A percentile compares a stretch with the other conserved stretches of the same genome.
Evolutionary conservation across 2,113 vertebrate species (phyloP).

Genomic region (Saguinus midas): DNA sequence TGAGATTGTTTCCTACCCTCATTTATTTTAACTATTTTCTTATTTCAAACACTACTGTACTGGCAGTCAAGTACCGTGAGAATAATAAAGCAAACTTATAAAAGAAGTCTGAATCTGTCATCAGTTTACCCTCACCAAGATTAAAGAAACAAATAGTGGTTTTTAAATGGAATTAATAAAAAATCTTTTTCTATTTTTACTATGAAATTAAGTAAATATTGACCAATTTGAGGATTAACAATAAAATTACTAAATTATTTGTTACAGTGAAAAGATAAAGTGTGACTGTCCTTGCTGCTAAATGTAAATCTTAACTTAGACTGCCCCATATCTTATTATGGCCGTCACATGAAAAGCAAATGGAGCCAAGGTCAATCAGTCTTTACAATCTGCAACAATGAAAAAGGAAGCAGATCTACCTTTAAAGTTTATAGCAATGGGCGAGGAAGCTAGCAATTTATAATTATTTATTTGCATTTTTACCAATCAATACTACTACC

Average conservation of each 20-base stretch:
- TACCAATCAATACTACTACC: conserved; percentile 81
- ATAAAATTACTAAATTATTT: conserved; percentile 16
- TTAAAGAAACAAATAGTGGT: neutral
- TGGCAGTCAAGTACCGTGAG: neutral
- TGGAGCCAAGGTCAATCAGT: too few relatives aligned
- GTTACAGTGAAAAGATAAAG: neutral
- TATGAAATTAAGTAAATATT: neutral
- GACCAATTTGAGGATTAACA: neutral
- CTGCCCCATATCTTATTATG: neutral
- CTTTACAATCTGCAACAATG: neutral
- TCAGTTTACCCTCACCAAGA: neutral
- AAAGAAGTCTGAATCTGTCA: neutral
- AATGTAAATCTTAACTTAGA: neutral
- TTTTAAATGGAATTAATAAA: conserved; percentile 37
- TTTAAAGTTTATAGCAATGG: neutral
- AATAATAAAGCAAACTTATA: neutral
- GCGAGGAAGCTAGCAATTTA: neutral
- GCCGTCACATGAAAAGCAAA: neutral
- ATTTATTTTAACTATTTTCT: neutral
- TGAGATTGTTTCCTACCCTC: neutral
- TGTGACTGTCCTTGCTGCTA: neutral
- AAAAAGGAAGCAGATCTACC: neutral
- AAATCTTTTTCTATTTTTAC: neutral
- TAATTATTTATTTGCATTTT: neutral
- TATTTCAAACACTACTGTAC: neutral